These are phyloP conservation scores for Penaeus japonicus DNA, from an alignment of 1,140 invertebrate species.

Conservation along the genomic window DNA sequence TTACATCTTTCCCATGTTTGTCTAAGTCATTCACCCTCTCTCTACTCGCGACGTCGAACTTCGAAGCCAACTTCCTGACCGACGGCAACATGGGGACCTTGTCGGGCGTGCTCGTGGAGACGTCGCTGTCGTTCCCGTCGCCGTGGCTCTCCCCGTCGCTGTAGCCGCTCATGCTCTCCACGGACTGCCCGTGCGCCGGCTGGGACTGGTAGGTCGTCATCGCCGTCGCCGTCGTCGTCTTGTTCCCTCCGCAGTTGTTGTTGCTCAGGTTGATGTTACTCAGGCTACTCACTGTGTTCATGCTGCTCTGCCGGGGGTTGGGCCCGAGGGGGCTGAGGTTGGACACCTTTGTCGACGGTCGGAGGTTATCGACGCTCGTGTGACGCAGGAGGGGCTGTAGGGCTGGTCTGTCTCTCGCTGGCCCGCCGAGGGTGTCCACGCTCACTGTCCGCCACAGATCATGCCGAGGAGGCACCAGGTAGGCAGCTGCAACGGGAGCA, in stretches of 20 bases:
- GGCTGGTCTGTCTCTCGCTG: background rate
- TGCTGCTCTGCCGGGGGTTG: background rate
- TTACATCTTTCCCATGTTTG: constrained; percentile 38
- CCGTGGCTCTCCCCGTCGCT: constrained; percentile 22
- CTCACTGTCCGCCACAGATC: constrained; percentile 49
- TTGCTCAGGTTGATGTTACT: background rate
- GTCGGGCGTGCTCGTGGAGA: constrained; percentile 3
- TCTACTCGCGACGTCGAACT: constrained; percentile 23
- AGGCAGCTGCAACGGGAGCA: constrained; percentile 1
- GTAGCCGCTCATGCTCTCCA: constrained; percentile 29
- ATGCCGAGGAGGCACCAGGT: constrained; percentile 36
- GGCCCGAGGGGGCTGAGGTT: constrained; percentile 10
- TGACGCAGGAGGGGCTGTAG: constrained; percentile 23
- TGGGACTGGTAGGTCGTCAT: background rate
- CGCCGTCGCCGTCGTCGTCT: too few relatives aligned
- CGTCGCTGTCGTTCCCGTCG: constrained; percentile 34
- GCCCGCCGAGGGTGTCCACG: constrained; percentile 33
- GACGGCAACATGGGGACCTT: constrained; percentile 21
- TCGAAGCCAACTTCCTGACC: constrained; percentile 35
- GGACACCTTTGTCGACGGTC: constrained; percentile 18
- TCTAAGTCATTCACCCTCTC: constrained; percentile 41
- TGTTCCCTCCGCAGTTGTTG: background rate
- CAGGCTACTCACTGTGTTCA: constrained; percentile 19
- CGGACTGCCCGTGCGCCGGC: background rate
- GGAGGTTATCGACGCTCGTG: constrained; percentile 33